A percentile compares a stretch with the other conserved stretches of the same genome.
phyloP scores from a whole-genome alignment of 2,888 invertebrate genomes.

The Trissolcus japonicus region DNA sequence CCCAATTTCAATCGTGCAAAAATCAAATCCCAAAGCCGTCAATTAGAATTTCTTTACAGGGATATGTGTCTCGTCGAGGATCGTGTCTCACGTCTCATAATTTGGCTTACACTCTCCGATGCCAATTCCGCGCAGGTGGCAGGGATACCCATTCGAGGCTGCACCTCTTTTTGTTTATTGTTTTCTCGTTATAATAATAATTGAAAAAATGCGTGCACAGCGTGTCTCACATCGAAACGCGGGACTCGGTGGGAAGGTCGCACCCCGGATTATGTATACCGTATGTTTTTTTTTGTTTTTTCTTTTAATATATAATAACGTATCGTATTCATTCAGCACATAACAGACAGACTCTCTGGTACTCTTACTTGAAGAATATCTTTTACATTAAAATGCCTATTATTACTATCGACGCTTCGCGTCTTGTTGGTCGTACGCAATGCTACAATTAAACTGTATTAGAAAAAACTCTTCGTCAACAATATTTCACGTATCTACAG shows the following conservation, averaged over 20 bases:
- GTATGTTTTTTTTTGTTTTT: conserved; percentile 17
- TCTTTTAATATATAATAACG: conserved; percentile 28
- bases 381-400: conserved; percentile 70
- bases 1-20: conserved; percentile 49
- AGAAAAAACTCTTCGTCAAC: conserved; percentile 73
- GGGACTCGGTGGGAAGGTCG: conserved; percentile 13
- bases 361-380: conserved; percentile 69
- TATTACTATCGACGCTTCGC: conserved; percentile 66
- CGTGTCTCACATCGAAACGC: conserved; percentile 50
- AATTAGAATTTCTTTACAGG: conserved; percentile 57
- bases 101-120: conserved; percentile 5
- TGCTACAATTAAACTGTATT: conserved; percentile 72
- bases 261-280: conserved; percentile 32
- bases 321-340: conserved; percentile 62
- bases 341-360: conserved; percentile 68
- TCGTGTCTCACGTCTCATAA: conserved; percentile 11
- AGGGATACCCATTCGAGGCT: conserved; percentile 57
- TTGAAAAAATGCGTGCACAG: conserved; percentile 63
- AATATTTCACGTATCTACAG: conserved; percentile 71
- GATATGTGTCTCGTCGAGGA: conserved; percentile 31
- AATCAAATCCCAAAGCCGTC: conserved; percentile 35
- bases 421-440: conserved; percentile 75
- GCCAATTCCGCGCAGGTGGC: conserved; percentile 29
- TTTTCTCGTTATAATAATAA: conserved; percentile 50
- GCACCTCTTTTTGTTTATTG: conserved; percentile 19